These are phyloP conservation scores for Pseudorectes ferrugineus DNA, from an alignment of 2,113 vertebrate genomes.

Conservation along the genomic window DNA sequence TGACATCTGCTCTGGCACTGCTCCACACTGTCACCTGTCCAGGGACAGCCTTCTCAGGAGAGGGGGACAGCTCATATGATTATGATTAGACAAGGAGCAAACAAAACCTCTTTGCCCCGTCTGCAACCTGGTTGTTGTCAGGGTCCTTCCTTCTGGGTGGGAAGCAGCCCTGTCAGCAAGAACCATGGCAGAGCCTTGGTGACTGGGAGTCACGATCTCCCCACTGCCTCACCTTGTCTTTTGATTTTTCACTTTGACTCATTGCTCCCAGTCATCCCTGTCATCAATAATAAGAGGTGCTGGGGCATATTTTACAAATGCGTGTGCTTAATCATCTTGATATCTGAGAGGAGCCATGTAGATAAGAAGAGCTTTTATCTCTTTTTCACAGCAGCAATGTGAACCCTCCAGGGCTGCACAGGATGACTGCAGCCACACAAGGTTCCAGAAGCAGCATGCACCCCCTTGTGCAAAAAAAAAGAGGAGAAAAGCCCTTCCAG, in stretches of 20 bases:
- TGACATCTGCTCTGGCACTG: background rate
- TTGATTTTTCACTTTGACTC: slow-evolving; percentile 47
- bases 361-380: background rate
- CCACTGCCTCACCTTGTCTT: background rate
- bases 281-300: background rate
- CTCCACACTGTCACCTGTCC: fast-evolving
- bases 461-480: fast-evolving
- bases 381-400: background rate
- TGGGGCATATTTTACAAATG: background rate
- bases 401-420: background rate
- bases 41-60: background rate
- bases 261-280: background rate
- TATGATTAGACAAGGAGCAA: background rate
- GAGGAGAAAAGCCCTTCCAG: background rate
- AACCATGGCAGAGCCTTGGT: background rate
- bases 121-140: background rate
- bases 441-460: background rate
- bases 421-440: background rate
- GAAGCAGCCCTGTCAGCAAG: background rate
- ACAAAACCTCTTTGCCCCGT: background rate
- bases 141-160: background rate
- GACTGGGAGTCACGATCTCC: background rate
- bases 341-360: background rate
- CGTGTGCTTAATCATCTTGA: background rate
- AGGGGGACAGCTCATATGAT: fast-evolving